phyloP scores from a whole-genome alignment of 1,140 invertebrate genomes.

The Paracyclopina nana region DNA sequence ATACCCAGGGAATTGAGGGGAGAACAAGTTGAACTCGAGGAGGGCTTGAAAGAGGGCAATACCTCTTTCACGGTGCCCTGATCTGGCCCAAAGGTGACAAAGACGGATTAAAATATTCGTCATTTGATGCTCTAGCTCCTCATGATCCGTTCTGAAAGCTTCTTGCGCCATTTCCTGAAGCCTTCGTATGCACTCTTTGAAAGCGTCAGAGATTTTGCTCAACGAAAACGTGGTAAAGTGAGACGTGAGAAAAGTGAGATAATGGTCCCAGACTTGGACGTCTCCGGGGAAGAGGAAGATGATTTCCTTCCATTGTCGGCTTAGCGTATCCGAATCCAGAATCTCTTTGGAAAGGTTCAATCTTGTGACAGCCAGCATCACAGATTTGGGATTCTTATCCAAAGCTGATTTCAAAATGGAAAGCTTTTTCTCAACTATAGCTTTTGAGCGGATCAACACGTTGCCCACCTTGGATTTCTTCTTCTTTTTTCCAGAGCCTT shows the following conservation, averaged over 20 bases:
- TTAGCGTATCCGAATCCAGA: slow-evolving; percentile 25
- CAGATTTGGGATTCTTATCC: slow-evolving; percentile 26
- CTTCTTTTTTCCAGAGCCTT: slow-evolving; percentile 17
- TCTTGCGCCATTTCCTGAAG: slow-evolving; percentile 22
- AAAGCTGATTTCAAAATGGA: slow-evolving; percentile 30
- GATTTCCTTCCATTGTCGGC: slow-evolving; percentile 28
- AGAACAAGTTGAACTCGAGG: slow-evolving; percentile 31
- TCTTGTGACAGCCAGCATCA: slow-evolving; percentile 25
- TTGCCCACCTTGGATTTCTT: slow-evolving; percentile 17
- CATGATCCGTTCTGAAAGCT: no score
- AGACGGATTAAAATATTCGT: slow-evolving; percentile 27
- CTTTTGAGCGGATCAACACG: slow-evolving; percentile 17
- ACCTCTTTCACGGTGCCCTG: slow-evolving; percentile 30
- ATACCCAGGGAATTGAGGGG: slow-evolving; percentile 11
- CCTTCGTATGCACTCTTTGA: slow-evolving; percentile 27
- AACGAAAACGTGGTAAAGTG: slow-evolving; percentile 26
- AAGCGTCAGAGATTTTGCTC: slow-evolving; percentile 24
- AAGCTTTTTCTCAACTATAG: slow-evolving; percentile 29
- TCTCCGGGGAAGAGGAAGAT: slow-evolving; percentile 28
- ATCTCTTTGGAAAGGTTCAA: slow-evolving; percentile 25
- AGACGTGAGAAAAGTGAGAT: slow-evolving; percentile 26
- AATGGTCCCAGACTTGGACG: slow-evolving; percentile 27
- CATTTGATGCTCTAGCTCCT: slow-evolving; percentile 22
- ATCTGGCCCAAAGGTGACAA: slow-evolving; percentile 26
- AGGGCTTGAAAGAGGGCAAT: slow-evolving; percentile 30